Evolutionary conservation across 2,888 invertebrate genomes (phyloP), one percentile per base, ranked within the genome.

Genomic region (Phortica okadai): DNA sequence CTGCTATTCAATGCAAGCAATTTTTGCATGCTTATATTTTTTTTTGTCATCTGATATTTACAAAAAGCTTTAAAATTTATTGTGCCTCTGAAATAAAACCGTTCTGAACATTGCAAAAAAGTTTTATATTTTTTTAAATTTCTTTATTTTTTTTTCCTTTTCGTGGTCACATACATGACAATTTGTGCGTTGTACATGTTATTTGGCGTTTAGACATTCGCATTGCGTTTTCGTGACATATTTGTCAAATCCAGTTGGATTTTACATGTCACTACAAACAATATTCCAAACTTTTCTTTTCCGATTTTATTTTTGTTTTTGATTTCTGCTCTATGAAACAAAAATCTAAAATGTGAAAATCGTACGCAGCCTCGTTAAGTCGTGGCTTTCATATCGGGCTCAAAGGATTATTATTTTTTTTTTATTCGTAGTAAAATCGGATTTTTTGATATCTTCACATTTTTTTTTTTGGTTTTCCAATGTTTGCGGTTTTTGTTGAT

Each of bases 171-270:
- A 44, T 7, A 69, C n/a, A 45, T 45, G 69, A 69, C n/a, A 69
- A 69, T 69, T 69, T 69, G 45, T 69, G 6, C 21, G 21, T 50
- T 8, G 69, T 21, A 6, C 45, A 21, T 45, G 69, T 44, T 69
- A 16, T 21, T 25, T 21, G n/a, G 62, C 25, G 62, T 62, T 62
- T 62, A 25, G 69, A 69, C 45, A 44, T 45, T n/a, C 69, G 45
- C 69, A 25, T 69, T 50, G 69, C 69, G 45, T 69, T 69, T 69
- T 69, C 69, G 45, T 69, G 69, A 69, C 69, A 21, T 45, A 45
- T 69, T 69, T 69, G 69, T 50, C 7, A 45, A 69, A 45, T 69
- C n/a, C 69, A 45, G 8, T 45, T 45, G 21, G 21, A 50, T 69
- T 69, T 45, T n/a, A 11, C 16, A 8, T 45, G 69, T 25, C 21